These are phyloP conservation scores for Ptychadena robeensis DNA, from an alignment of 2,797 vertebrate genomes.

Conservation along the genomic window DNA sequence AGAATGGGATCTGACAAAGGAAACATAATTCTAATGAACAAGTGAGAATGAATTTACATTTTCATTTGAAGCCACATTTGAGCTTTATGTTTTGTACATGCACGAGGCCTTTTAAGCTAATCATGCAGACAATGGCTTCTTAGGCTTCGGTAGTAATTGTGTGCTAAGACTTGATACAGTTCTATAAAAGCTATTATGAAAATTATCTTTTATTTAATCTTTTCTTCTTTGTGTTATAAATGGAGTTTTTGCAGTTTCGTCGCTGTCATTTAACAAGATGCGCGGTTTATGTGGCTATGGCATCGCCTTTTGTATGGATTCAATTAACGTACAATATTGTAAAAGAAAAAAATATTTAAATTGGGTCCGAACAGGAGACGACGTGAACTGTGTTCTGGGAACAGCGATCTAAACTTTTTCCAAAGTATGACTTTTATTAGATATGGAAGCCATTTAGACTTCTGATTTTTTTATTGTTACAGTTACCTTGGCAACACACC, in stretches of 20 bases:
- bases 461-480: not conserved
- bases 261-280: conserved; percentile 7
- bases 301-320: not conserved
- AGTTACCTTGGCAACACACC: not conserved
- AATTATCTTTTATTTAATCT: conserved; percentile 51
- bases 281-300: conserved; percentile 16
- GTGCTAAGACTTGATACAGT: conserved; percentile 35
- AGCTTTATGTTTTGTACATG: conserved; percentile 48
- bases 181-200: conserved; percentile 53
- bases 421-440: not conserved
- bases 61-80: conserved; percentile 56
- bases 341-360: not conserved
- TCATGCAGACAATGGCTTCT: conserved; percentile 57
- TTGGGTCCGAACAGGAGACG: not conserved
- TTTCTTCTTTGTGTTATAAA: conserved; percentile 43
- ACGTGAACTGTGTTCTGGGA: too few species aligned
- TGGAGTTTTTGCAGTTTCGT: conserved; percentile 28
- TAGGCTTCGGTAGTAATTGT: conserved; percentile 57
- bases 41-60: conserved; percentile 54
- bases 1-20: conserved; percentile 55
- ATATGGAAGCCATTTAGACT: not conserved
- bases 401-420: not conserved
- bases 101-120: conserved; percentile 56
- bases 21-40: conserved; percentile 51
- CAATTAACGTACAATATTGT: not conserved